A percentile compares a stretch with the other conserved stretches of the same genome.
Conservation (phyloP, 2,797 vertebrate genomes). For the Peromyscus nudipes region DNA sequence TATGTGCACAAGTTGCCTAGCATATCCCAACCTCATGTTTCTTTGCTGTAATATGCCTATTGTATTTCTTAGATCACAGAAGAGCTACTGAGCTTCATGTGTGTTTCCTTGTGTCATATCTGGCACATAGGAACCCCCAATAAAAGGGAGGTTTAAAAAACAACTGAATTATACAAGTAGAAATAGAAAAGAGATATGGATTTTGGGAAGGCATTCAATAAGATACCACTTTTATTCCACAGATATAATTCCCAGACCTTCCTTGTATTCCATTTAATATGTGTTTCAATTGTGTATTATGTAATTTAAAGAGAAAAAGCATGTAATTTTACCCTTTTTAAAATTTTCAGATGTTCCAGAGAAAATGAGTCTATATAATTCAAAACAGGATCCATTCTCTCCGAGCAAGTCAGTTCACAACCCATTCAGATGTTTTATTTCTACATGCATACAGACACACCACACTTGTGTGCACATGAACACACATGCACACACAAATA, state of each 20-base stretch:
- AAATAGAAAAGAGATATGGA: neutral
- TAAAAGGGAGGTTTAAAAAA: neutral
- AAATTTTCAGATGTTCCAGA: conserved; percentile 16
- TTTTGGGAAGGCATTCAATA: neutral
- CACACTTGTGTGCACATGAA: neutral
- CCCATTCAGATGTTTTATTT: conserved; percentile 17
- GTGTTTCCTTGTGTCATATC: no score
- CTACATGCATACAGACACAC: no score
- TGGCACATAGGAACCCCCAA: neutral
- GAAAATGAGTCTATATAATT: conserved; percentile 18
- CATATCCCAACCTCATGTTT: neutral
- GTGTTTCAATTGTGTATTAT: conserved; percentile 55
- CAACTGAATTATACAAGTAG: neutral
- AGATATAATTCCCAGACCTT: neutral
- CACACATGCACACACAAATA: neutral
- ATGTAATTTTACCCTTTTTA: neutral
- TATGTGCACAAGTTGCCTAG: neutral
- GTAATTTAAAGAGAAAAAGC: conserved; percentile 5
- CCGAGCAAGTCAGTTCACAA: neutral
- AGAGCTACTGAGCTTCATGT: neutral
- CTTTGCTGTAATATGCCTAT: neutral
- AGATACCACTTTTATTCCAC: neutral
- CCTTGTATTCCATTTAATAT: neutral
- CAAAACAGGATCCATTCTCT: neutral
- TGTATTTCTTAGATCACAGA: neutral